Evolutionary conservation across 2,113 vertebrate species (phyloP).

Genomic region (Oryzias celebensis): DNA sequence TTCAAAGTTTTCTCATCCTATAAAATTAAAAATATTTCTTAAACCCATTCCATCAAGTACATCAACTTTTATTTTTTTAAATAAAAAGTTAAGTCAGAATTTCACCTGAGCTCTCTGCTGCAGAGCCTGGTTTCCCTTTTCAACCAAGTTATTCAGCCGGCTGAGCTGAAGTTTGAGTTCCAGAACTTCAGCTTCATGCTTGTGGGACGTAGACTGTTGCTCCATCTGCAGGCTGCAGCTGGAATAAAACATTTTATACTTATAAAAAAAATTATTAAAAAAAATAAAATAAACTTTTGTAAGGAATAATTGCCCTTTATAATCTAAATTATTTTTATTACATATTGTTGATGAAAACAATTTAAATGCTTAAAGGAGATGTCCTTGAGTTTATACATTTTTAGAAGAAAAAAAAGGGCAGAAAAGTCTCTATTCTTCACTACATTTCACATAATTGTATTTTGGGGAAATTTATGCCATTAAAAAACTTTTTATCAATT

Average conservation of each 20-base stretch:
- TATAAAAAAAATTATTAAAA: too few relatives aligned
- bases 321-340: too few relatives aligned
- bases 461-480: too few relatives aligned
- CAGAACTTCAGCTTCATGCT: conserved; percentile 48
- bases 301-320: too few relatives aligned
- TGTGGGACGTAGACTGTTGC: conserved; percentile 47
- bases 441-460: too few relatives aligned
- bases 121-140: conserved; percentile 59
- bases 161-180: conserved; percentile 58
- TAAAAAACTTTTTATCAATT: too few relatives aligned
- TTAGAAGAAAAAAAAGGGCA: too few relatives aligned
- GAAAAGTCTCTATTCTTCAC: too few relatives aligned
- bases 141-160: conserved; percentile 51
- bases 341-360: too few relatives aligned
- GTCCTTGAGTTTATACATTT: too few relatives aligned
- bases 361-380: too few relatives aligned
- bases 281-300: too few relatives aligned
- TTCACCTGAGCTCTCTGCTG: conserved; percentile 72
- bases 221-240: conserved; percentile 72
- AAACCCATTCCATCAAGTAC: not conserved
- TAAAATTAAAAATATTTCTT: not conserved
- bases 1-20: conserved; percentile 71
- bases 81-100: not conserved
- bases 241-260: conserved; percentile 9
- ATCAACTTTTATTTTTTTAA: not conserved